Evolutionary conservation across 2,797 vertebrate species (phyloP), one percentile per base, ranked within the genome.

Genomic region (Sebastes matsubarae): DNA sequence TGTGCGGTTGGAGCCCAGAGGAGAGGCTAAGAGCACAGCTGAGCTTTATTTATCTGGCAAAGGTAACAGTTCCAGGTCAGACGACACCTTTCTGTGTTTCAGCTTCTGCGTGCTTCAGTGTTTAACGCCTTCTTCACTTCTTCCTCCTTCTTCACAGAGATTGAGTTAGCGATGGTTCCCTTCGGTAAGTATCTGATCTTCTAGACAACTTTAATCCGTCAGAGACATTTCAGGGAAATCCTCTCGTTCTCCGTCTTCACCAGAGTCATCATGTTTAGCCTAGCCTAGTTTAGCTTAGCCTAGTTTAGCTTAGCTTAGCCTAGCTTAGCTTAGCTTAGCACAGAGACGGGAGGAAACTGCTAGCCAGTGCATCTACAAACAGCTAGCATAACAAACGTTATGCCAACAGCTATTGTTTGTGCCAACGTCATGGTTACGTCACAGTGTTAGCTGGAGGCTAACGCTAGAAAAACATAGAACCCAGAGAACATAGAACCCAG

Each of bases 21-120:
- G 98, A 80, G 98, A 99, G 94, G 98, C 98, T 71, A 98, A 98
- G 96, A 99, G 98, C 94, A 98, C 98, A 77, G 98, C 98, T 91
- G 98, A 99, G 88, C 96, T 99, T 89, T 99, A 99, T 91, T 95
- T 99, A 71, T 98, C 97, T 86, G 97, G 97, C 61, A 99, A 99
- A 99, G 99, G 97, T 90, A 87, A 34, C 83, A 85, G 79, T 84
- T 89, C 60, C 73, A 55, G 89, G 87, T 88, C 89, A 87, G 87
- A 50, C 69, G 70, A 29, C 80, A 90, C 85, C 64, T 91, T 91
- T 20, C 60, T 65, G 8, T 87, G 85, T 82, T 89, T 87, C 85
- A 86, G 85, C 77, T 60, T 68, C 22, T 55, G 68, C 74, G 68
- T 64, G 6, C 65, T 27, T 67, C 75, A 36, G 83, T 80, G 68